Conservation (phyloP, 2,888 invertebrate genomes). For the Didymodactylos carnosus region DNA sequence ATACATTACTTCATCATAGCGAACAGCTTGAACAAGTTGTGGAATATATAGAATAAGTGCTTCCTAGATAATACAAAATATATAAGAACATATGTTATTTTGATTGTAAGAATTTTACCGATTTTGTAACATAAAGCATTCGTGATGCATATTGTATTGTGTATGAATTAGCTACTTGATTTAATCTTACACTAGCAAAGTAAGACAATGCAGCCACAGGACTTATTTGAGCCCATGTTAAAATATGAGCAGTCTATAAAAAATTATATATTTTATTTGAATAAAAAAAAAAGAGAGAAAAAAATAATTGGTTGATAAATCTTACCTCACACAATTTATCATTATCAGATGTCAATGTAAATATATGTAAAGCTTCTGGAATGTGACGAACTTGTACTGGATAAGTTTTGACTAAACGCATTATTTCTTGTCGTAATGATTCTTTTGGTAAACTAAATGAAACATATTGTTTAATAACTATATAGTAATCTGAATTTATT, state of each 20-base stretch:
- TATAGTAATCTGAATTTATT: not conserved
- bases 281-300: not conserved
- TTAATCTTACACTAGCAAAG: constrained; percentile 54
- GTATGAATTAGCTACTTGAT: constrained; percentile 87
- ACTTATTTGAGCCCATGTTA: constrained; percentile 76
- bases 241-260: constrained; percentile 61
- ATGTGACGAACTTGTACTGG: constrained; percentile 73
- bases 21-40: constrained; percentile 72
- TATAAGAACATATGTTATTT: not conserved
- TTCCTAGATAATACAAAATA: no score
- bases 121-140: constrained; percentile 40
- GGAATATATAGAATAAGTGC: constrained; percentile 67
- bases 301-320: not conserved
- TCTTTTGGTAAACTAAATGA: constrained; percentile 21
- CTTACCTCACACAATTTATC: not conserved
- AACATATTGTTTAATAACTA: not conserved
- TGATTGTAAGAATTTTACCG: not conserved
- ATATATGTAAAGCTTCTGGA: constrained; percentile 49
- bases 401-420: constrained; percentile 59
- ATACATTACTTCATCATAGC: constrained; percentile 51
- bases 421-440: constrained; percentile 59
- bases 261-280: no score
- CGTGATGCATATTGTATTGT: constrained; percentile 88
- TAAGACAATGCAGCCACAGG: constrained; percentile 78
- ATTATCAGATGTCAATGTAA: not conserved